These are phyloP conservation scores for Augochlorella aurata DNA, from an alignment of 2,888 invertebrate genomes.

Conservation along the genomic window DNA sequence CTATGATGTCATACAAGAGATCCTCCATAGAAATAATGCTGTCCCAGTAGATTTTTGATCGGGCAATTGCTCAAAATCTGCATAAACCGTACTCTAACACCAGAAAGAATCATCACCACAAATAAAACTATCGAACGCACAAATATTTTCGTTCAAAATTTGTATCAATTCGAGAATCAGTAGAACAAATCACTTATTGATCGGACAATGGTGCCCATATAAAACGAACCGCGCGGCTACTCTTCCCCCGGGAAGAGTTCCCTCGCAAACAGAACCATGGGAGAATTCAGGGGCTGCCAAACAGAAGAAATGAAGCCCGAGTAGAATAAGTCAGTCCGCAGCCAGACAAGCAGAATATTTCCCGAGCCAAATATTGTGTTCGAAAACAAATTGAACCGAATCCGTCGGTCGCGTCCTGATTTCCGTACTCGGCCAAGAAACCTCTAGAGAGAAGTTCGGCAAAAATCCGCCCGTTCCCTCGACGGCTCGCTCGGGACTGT, in stretches of 20 bases:
- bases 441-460: neutral
- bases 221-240: too few relatives aligned
- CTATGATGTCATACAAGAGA: neutral
- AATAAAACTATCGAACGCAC: too few relatives aligned
- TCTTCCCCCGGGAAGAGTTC: too few relatives aligned
- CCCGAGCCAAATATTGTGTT: conserved; percentile 3
- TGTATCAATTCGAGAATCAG: neutral
- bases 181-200: neutral
- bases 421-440: neutral
- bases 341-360: neutral
- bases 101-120: too few relatives aligned
- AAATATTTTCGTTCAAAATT: too few relatives aligned
- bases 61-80: too few relatives aligned
- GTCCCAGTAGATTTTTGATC: too few relatives aligned
- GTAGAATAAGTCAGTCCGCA: neutral
- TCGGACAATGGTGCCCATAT: neutral
- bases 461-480: neutral
- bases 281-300: neutral
- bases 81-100: too few relatives aligned
- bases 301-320: neutral
- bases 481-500: neutral
- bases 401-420: neutral
- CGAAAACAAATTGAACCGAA: conserved; percentile 6
- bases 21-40: too few relatives aligned
- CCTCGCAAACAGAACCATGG: neutral